Conservation (phyloP, 1,140 invertebrate genomes). For the Trissolcus basalis region DNA sequence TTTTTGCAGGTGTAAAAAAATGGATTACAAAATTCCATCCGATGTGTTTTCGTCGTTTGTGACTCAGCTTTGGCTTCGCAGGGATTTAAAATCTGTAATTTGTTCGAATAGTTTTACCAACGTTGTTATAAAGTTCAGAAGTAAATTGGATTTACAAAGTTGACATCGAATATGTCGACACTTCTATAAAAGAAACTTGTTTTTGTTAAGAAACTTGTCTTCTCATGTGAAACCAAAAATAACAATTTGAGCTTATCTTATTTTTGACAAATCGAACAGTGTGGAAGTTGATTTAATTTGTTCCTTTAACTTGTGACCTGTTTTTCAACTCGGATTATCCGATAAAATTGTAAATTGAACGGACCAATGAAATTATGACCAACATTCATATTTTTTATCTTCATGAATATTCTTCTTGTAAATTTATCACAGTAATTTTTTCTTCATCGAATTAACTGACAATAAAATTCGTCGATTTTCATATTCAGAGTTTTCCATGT, state of each 20-base stretch:
- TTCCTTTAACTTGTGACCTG: constrained; percentile 3
- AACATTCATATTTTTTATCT: no score
- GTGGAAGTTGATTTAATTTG: constrained; percentile 40
- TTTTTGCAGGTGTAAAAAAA: constrained; percentile 7
- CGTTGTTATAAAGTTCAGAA: constrained; percentile 53
- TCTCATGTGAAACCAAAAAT: constrained; percentile 34
- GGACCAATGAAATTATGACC: background rate
- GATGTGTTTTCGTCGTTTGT: constrained; percentile 28
- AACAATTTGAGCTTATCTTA: constrained; percentile 48
- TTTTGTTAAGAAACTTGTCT: constrained; percentile 45
- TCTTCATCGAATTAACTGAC: no score
- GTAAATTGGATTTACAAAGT: constrained; percentile 55
- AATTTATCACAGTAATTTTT: no score
- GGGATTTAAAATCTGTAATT: constrained; percentile 51
- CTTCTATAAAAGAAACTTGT: constrained; percentile 24
- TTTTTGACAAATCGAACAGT: constrained; percentile 54
- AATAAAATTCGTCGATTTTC: no score
- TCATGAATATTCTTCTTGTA: no score
- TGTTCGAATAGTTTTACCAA: constrained; percentile 53
- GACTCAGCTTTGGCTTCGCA: constrained; percentile 22
- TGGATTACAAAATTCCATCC: constrained; percentile 25
- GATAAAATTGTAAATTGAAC: no score
- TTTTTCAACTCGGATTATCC: background rate
- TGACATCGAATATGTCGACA: constrained; percentile 52
- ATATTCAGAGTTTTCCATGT: no score